phyloP scores from a whole-genome alignment of 1,140 invertebrate genomes.

The Helicoverpa armigera region DNA sequence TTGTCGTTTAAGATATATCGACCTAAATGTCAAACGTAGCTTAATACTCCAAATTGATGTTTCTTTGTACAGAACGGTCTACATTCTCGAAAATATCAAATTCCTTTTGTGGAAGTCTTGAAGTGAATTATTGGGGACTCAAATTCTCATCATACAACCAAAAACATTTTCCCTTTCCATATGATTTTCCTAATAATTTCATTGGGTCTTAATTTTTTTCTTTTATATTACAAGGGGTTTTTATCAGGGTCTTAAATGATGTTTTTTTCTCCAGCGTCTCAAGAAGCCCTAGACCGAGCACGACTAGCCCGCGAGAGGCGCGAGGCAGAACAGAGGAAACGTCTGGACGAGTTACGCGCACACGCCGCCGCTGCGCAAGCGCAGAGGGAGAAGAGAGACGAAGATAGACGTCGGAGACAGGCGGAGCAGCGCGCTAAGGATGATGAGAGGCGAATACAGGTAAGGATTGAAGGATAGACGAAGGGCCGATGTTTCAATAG shows the following conservation, averaged over 20 bases:
- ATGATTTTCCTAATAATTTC: background rate
- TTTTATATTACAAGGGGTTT: too few species aligned
- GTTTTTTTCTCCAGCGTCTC: slow-evolving; percentile 53
- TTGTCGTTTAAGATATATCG: slow-evolving; percentile 16
- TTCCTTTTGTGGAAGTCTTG: too few species aligned
- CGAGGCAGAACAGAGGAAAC: slow-evolving; percentile 94
- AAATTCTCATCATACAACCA: too few species aligned
- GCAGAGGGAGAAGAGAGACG: slow-evolving; percentile 95
- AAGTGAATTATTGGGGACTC: too few species aligned
- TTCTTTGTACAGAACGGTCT: background rate
- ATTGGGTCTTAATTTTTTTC: too few species aligned
- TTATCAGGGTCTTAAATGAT: too few species aligned
- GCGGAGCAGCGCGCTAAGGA: slow-evolving; percentile 93
- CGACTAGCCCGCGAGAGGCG: slow-evolving; percentile 92
- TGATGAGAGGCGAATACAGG: slow-evolving; percentile 90
- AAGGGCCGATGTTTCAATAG: background rate
- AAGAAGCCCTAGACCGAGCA: slow-evolving; percentile 87
- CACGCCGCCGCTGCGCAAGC: slow-evolving; percentile 95
- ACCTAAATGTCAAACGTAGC: slow-evolving; percentile 17
- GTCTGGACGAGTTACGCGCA: slow-evolving; percentile 94
- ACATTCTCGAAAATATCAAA: too few species aligned
- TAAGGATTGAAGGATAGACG: slow-evolving; percentile 45
- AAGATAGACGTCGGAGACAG: slow-evolving; percentile 92
- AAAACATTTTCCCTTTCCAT: too few species aligned
- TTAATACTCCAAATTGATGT: background rate